Conservation (phyloP, 1,140 invertebrate species). For the Tyrophagus putrescentiae region DNA sequence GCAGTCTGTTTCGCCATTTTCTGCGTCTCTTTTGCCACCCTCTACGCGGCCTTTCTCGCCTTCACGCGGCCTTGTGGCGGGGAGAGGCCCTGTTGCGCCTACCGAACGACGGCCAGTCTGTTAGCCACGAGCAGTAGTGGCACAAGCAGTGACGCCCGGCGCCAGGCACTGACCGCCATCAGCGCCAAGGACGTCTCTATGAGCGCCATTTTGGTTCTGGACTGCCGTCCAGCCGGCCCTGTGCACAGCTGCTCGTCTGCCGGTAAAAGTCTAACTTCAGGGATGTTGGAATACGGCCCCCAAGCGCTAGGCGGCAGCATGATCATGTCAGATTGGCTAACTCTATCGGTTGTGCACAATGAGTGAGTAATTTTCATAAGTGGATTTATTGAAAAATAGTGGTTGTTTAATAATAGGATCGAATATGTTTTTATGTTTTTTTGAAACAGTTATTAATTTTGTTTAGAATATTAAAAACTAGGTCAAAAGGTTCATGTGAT, state of each 20-base stretch:
- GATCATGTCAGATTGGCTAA: too few species aligned
- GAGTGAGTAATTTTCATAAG: neutral
- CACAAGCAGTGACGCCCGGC: too few species aligned
- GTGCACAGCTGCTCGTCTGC: neutral
- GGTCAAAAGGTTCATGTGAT: too few species aligned
- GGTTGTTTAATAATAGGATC: too few species aligned
- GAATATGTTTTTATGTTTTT: too few species aligned
- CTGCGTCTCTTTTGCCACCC: neutral
- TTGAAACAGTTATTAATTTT: too few species aligned
- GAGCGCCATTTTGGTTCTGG: conserved; percentile 4
- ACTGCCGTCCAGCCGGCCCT: neutral
- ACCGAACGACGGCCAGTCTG: neutral
- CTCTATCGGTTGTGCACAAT: conserved; percentile 10
- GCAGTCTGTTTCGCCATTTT: neutral
- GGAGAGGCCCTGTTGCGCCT: neutral
- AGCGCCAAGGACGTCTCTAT: neutral
- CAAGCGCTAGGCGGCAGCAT: neutral
- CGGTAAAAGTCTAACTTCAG: conserved; percentile 9
- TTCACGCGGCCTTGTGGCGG: neutral
- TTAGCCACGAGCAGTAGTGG: neutral
- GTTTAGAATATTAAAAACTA: too few species aligned
- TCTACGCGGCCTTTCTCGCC: conserved; percentile 14
- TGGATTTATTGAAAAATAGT: too few species aligned
- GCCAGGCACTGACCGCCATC: neutral
- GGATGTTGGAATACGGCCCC: conserved; percentile 13